These are phyloP conservation scores for Actinostola sp. DNA, from an alignment of 92 coral and sea anemone genomes.

Conservation along the genomic window DNA sequence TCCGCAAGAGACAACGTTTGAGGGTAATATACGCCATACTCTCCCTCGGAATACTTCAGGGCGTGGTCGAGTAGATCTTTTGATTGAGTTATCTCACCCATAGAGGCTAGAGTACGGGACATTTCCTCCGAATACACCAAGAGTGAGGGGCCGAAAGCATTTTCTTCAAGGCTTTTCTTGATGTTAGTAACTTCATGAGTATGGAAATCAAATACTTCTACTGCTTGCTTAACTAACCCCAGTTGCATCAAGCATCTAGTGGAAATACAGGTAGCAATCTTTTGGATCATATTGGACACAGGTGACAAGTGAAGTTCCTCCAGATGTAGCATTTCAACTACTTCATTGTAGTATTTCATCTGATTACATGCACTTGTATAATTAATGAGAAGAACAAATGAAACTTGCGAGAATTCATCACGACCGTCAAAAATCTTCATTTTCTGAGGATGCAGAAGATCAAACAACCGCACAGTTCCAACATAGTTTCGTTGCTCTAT, in stretches of 20 bases:
- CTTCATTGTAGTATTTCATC: not conserved
- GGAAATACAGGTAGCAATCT: too few relatives aligned
- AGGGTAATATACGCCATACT: not conserved
- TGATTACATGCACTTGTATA: not conserved
- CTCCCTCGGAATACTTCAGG: not conserved
- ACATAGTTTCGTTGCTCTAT: too few relatives aligned
- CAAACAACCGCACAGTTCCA: too few relatives aligned
- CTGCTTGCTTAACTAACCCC: not conserved
- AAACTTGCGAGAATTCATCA: too few relatives aligned
- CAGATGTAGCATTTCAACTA: not conserved
- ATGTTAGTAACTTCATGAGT: not conserved
- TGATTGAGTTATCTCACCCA: conserved; percentile 8
- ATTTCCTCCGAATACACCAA: not conserved
- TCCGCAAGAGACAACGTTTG: not conserved
- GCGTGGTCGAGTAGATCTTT: not conserved
- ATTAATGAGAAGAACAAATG: too few relatives aligned
- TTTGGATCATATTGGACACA: not conserved
- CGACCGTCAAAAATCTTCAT: too few relatives aligned
- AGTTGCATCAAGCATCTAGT: not conserved
- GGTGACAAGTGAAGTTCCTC: too few relatives aligned
- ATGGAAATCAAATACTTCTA: not conserved
- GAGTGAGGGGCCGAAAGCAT: not conserved
- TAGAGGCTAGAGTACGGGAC: not conserved
- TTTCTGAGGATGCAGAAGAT: too few relatives aligned
- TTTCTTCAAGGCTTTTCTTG: not conserved